phyloP scores from a whole-genome alignment of 1,140 invertebrate species.

The Tetragnatha versicolor region DNA sequence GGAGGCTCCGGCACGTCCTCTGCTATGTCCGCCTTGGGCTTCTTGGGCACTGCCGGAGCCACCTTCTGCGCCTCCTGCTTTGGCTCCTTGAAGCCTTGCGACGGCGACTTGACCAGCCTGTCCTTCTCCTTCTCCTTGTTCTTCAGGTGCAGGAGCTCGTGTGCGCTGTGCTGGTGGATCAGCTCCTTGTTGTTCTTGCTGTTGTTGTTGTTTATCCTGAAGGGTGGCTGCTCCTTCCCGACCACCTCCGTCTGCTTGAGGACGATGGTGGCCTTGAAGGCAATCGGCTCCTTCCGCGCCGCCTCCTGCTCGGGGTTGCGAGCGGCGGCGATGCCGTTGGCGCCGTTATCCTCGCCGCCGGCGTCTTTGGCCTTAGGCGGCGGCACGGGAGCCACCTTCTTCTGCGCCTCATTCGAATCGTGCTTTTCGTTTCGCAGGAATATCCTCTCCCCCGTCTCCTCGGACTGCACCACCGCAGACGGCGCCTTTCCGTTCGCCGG shows the following conservation, averaged over 20 bases:
- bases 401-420: not conserved
- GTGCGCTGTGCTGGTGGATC: conserved; percentile 46
- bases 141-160: conserved; percentile 32
- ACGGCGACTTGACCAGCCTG: conserved; percentile 39
- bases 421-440: conserved; percentile 14
- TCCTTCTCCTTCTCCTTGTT: conserved; percentile 38
- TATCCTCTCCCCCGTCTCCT: conserved; percentile 48
- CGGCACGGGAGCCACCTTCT: conserved; percentile 32
- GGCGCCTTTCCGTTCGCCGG: not conserved
- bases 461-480: conserved; percentile 24
- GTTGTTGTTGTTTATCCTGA: no score
- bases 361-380: conserved; percentile 25
- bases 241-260: conserved; percentile 49
- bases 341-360: conserved; percentile 2
- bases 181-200: conserved; percentile 53
- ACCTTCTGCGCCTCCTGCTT: conserved; percentile 19
- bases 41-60: conserved; percentile 41
- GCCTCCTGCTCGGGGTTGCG: conserved; percentile 2
- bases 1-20: conserved; percentile 7
- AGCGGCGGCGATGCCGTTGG: not conserved
- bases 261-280: conserved; percentile 46
- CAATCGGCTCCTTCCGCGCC: conserved; percentile 28
- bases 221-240: conserved; percentile 20
- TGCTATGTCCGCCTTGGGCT: conserved; percentile 28
- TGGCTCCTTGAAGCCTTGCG: conserved; percentile 36